A percentile compares a stretch with the other conserved stretches of the same genome.
These are phyloP conservation scores for Poecilia gillii DNA, from an alignment of 2,797 vertebrate genomes.

Conservation along the genomic window DNA sequence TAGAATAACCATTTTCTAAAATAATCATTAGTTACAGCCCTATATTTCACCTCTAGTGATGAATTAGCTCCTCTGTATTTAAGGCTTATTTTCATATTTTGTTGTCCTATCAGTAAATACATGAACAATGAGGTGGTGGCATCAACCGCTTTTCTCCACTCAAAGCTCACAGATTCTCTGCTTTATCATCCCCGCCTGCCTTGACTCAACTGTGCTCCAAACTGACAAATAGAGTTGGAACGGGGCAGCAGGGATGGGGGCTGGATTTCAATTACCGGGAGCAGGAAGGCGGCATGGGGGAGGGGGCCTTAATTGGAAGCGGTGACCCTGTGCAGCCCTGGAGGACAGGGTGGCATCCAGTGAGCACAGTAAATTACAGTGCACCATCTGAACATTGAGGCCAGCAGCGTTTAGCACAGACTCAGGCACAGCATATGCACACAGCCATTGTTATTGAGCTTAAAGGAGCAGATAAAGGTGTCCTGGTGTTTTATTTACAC, in stretches of 20 bases:
- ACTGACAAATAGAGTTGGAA: conserved; percentile 69
- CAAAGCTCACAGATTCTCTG: conserved; percentile 35
- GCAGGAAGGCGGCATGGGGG: conserved; percentile 49
- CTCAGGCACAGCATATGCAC: conserved; percentile 70
- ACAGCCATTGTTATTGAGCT: conserved; percentile 53
- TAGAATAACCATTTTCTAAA: too few species aligned
- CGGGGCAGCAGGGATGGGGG: conserved; percentile 47
- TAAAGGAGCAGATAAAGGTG: conserved; percentile 36
- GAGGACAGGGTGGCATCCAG: conserved; percentile 64
- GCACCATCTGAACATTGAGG: conserved; percentile 71
- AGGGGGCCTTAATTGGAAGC: conserved; percentile 76
- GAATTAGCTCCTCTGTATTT: not conserved
- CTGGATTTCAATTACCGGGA: conserved; percentile 78
- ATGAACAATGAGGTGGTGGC: conserved; percentile 58
- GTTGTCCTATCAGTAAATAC: conserved; percentile 55
- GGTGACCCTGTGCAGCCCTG: conserved; percentile 72
- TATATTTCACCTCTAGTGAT: not conserved
- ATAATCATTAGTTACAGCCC: not conserved
- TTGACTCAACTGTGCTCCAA: conserved; percentile 67
- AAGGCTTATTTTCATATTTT: conserved; percentile 28
- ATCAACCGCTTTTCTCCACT: conserved; percentile 39
- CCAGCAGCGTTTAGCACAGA: conserved; percentile 58
- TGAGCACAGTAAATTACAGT: conserved; percentile 77
- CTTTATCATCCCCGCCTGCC: conserved; percentile 53
- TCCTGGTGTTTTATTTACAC: conserved; percentile 19